A percentile compares a stretch with the other conserved stretches of the same genome.
Conservation (phyloP, 2,113 vertebrate genomes). For the Cheilinus undulatus region DNA sequence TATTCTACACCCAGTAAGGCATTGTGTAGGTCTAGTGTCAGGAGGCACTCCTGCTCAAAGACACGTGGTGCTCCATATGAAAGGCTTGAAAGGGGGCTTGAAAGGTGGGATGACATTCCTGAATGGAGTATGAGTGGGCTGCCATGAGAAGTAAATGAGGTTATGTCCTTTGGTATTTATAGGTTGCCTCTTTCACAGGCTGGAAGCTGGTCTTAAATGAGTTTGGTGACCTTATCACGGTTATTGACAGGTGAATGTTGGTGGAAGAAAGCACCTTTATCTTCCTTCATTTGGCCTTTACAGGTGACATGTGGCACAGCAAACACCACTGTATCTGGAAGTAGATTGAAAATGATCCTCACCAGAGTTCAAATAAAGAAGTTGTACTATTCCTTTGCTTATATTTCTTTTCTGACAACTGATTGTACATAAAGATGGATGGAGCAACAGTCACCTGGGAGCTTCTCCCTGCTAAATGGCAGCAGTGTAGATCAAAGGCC, state of each 20-base stretch:
- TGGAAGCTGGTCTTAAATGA: constrained; percentile 17
- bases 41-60: constrained; percentile 3
- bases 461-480: too few species aligned
- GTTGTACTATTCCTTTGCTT: too few species aligned
- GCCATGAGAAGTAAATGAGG: constrained; percentile 27
- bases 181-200: constrained; percentile 1
- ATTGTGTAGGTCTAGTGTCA: constrained; percentile 10
- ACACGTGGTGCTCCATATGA: neutral
- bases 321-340: neutral
- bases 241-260: constrained; percentile 9
- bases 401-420: too few species aligned
- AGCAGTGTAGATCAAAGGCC: too few species aligned
- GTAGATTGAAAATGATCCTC: too few species aligned
- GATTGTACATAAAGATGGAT: too few species aligned
- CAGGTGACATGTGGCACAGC: neutral
- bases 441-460: too few species aligned
- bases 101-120: constrained; percentile 16
- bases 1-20: neutral
- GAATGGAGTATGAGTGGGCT: constrained; percentile 21
- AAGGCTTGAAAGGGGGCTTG: neutral
- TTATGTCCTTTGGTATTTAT: constrained; percentile 29
- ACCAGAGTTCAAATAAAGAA: too few species aligned
- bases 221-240: constrained; percentile 31
- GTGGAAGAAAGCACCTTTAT: constrained; percentile 11
- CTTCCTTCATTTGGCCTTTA: constrained; percentile 39